Evolutionary conservation across 2,797 vertebrate species (phyloP).

Genomic region (Cetoscarus ocellatus): DNA sequence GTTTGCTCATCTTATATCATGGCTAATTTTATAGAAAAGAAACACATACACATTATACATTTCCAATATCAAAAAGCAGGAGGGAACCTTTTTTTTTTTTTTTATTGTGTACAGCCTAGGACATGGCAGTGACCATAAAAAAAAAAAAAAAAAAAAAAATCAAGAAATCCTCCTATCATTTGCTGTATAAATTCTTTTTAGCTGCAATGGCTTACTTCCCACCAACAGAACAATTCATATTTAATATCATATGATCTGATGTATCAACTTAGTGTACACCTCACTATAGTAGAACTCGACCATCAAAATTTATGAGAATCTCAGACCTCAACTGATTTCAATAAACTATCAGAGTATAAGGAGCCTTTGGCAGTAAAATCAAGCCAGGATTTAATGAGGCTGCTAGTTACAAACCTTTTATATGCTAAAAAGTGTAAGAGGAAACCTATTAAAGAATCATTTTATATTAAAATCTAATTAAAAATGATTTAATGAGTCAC

Average conservation of each 20-base stretch:
- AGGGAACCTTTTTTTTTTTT: too few species aligned
- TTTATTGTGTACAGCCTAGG: too few species aligned
- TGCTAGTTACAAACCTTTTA: constrained; percentile 15
- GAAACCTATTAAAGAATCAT: constrained; percentile 18
- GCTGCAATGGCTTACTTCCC: constrained; percentile 48
- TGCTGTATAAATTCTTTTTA: constrained; percentile 29
- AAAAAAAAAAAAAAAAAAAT: too few species aligned
- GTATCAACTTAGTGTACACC: constrained; percentile 54
- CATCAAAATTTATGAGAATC: constrained; percentile 49
- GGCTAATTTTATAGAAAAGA: too few species aligned
- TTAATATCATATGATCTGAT: constrained; percentile 68
- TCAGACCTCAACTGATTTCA: constrained; percentile 26
- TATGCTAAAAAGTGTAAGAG: neutral
- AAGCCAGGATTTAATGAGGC: neutral
- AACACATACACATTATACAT: too few species aligned
- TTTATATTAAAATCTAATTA: constrained; percentile 53
- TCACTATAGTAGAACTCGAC: constrained; percentile 42
- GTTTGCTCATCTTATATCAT: too few species aligned
- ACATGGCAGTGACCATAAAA: too few species aligned
- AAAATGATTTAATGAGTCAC: constrained; percentile 49
- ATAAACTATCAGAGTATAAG: constrained; percentile 13
- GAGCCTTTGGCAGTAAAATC: neutral
- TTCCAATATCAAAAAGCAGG: too few species aligned
- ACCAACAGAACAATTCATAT: constrained; percentile 60
- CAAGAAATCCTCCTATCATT: constrained; percentile 22